Conservation (phyloP, 2,797 vertebrate genomes). For the Lepus townsendii region DNA sequence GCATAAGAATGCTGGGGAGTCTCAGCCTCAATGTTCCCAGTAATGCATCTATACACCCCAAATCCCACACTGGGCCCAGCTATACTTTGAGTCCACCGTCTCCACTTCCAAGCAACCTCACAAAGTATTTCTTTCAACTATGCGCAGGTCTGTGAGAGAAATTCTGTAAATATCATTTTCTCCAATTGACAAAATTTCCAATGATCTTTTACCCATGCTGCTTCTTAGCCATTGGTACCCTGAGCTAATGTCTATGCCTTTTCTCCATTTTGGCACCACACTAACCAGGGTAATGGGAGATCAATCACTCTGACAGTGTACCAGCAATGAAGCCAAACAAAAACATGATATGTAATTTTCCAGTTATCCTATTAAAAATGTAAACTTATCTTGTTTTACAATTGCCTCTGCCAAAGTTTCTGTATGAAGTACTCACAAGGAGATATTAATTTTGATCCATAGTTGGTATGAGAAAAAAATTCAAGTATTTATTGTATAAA, state of each 20-base stretch:
- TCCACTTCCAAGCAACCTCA: slow-evolving; percentile 27
- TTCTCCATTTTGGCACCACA: slow-evolving; percentile 36
- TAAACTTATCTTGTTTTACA: slow-evolving; percentile 49
- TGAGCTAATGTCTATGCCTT: not conserved
- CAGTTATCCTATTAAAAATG: slow-evolving; percentile 41
- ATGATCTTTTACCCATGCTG: not conserved
- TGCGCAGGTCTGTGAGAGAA: not conserved
- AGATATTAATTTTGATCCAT: slow-evolving; percentile 58
- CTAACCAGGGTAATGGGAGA: not conserved
- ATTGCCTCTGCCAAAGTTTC: slow-evolving; percentile 53
- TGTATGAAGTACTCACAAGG: slow-evolving; percentile 31
- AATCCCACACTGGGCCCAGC: not conserved
- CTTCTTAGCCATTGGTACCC: slow-evolving; percentile 8
- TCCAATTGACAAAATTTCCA: slow-evolving; percentile 5
- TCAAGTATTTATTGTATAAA: slow-evolving; percentile 53
- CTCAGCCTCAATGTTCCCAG: not conserved
- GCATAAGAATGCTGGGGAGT: not conserved
- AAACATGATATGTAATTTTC: not conserved
- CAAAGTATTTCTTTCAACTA: slow-evolving; percentile 17
- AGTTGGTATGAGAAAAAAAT: not conserved
- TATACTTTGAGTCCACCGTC: slow-evolving; percentile 9
- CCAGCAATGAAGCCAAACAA: slow-evolving; percentile 25
- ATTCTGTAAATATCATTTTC: slow-evolving; percentile 5
- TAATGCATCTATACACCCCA: not conserved
- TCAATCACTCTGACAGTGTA: slow-evolving; percentile 7